A percentile compares a stretch with the other conserved stretches of the same genome.
Conservation (phyloP, 1,140 invertebrate genomes). For the Apis laboriosa region DNA sequence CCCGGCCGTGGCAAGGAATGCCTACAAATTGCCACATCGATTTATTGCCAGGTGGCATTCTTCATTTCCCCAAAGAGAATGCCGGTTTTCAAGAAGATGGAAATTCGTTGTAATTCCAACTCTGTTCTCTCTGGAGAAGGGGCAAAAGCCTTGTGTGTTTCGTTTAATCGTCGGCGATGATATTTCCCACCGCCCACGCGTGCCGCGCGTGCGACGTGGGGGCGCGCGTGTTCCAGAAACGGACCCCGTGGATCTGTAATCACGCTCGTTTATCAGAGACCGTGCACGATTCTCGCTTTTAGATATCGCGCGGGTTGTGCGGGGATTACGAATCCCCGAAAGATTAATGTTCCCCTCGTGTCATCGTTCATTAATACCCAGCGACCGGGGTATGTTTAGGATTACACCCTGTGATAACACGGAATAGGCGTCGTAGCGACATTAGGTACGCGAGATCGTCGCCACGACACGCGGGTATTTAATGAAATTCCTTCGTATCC, state of each 20-base stretch:
- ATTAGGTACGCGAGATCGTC: slow-evolving; percentile 31
- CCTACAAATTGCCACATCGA: slow-evolving; percentile 13
- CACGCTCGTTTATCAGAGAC: slow-evolving; percentile 42
- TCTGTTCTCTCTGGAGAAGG: neutral
- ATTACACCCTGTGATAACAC: slow-evolving; percentile 57
- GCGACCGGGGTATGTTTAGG: slow-evolving; percentile 42
- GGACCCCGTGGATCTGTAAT: slow-evolving; percentile 41
- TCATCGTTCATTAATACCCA: slow-evolving; percentile 56
- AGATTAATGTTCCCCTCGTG: slow-evolving; percentile 59
- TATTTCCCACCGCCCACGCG: slow-evolving; percentile 39
- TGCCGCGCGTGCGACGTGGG: neutral
- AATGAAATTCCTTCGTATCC: slow-evolving; percentile 50
- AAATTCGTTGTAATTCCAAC: slow-evolving; percentile 31
- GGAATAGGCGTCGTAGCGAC: slow-evolving; percentile 53
- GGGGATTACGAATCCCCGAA: slow-evolving; percentile 51
- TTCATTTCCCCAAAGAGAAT: neutral
- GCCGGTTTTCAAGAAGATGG: slow-evolving; percentile 7
- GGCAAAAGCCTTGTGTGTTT: neutral
- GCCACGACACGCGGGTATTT: slow-evolving; percentile 17
- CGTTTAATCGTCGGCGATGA: slow-evolving; percentile 36
- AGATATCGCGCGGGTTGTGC: slow-evolving; percentile 52
- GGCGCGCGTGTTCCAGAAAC: slow-evolving; percentile 51
- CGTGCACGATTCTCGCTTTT: slow-evolving; percentile 60
- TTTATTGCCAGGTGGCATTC: neutral
- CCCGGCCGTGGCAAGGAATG: neutral